phyloP scores from a whole-genome alignment of 2,797 vertebrate species.

The Coccyzus lansbergi region DNA sequence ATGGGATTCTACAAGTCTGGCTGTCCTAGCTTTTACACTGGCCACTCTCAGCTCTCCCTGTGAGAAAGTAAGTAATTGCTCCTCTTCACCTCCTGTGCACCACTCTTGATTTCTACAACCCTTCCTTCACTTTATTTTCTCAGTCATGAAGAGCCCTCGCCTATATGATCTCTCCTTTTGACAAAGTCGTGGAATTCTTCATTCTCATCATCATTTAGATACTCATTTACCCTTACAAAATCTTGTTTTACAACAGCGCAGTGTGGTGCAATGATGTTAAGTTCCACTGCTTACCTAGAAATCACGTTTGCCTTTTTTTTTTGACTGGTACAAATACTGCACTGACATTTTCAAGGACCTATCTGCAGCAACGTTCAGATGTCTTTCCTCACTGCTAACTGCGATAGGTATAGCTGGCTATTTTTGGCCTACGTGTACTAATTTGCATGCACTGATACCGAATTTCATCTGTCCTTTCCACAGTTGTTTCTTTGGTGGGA shows the following conservation, averaged over 20 bases:
- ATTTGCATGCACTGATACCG: background rate
- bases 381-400: background rate
- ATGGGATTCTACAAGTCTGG: background rate
- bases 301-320: background rate
- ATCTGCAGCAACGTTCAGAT: background rate
- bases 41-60: background rate
- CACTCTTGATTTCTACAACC: background rate
- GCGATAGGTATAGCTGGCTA: background rate
- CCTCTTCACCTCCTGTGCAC: background rate
- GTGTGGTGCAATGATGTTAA: background rate
- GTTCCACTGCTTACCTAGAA: background rate
- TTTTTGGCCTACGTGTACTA: background rate
- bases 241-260: background rate
- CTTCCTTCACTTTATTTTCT: background rate
- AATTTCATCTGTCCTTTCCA: conserved; percentile 6
- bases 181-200: background rate
- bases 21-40: background rate
- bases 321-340: background rate
- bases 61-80: background rate
- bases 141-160: fast-evolving
- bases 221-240: background rate
- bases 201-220: background rate
- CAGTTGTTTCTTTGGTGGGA: background rate
- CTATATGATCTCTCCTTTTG: background rate
- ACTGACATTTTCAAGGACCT: background rate